Percentiles rank a stretch among this genome's conserved stretches.
Conservation (phyloP, 2,797 vertebrate species). For the Sebastes matsubarae region DNA sequence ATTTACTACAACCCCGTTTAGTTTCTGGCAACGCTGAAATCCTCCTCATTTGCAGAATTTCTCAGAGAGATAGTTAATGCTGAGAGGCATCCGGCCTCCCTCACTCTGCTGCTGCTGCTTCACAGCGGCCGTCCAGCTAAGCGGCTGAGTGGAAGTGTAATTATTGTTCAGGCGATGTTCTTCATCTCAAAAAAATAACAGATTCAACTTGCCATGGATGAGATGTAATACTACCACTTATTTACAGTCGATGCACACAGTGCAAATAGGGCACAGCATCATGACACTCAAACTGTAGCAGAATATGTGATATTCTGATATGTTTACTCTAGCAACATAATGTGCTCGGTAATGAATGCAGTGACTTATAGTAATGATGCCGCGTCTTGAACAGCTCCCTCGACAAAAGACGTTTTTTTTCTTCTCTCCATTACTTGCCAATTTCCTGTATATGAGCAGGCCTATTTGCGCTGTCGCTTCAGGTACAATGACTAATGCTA, state of each 20-base stretch:
- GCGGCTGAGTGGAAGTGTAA: constrained; percentile 51
- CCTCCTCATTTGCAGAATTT: constrained; percentile 67
- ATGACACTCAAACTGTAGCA: constrained; percentile 7
- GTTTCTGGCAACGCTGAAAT: constrained; percentile 54
- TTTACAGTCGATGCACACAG: constrained; percentile 23
- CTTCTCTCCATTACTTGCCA: constrained; percentile 25
- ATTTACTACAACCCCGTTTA: constrained; percentile 56
- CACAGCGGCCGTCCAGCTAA: constrained; percentile 36
- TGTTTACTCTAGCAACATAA: constrained; percentile 19
- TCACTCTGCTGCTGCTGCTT: constrained; percentile 34
- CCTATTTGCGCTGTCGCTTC: constrained; percentile 33
- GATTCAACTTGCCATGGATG: constrained; percentile 5
- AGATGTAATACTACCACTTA: constrained; percentile 4
- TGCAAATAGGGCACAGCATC: constrained; percentile 12
- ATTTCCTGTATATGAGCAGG: constrained; percentile 40
- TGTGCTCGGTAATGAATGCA: constrained; percentile 31
- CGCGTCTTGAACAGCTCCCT: constrained; percentile 19
- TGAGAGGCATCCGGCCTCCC: constrained; percentile 45
- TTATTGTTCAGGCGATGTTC: constrained; percentile 51
- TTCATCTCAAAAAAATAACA: constrained; percentile 19
- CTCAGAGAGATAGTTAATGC: constrained; percentile 50
- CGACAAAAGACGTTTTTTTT: constrained; percentile 5
- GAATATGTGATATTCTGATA: constrained; percentile 9
- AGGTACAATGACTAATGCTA: constrained; percentile 51
- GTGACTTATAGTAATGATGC: constrained; percentile 19